Evolutionary conservation across 1,140 invertebrate genomes (phyloP).

Genomic region (Leptoteleia sp.): DNA sequence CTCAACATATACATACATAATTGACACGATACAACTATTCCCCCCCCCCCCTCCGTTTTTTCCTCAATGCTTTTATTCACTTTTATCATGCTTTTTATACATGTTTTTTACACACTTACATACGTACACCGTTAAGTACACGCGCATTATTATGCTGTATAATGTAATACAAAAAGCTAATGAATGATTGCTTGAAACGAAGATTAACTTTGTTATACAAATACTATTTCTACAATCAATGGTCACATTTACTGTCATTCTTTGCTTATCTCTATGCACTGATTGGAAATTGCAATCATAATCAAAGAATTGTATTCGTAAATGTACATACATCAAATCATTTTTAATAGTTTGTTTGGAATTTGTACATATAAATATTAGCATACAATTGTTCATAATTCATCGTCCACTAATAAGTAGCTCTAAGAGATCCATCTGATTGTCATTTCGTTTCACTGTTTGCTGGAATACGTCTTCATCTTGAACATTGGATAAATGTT

Average conservation of each 20-base stretch:
- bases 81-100: slow-evolving; percentile 71
- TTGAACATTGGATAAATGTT: no score
- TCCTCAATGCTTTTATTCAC: slow-evolving; percentile 66
- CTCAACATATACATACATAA: slow-evolving; percentile 6
- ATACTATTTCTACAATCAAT: slow-evolving; percentile 36
- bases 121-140: slow-evolving; percentile 28
- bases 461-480: no score
- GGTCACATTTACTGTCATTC: slow-evolving; percentile 52
- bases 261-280: slow-evolving; percentile 54
- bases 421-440: background rate
- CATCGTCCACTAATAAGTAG: background rate
- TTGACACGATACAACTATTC: slow-evolving; percentile 29
- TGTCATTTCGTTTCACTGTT: slow-evolving; percentile 2
- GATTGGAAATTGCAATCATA: slow-evolving; percentile 42
- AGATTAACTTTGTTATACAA: slow-evolving; percentile 59
- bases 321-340: slow-evolving; percentile 2
- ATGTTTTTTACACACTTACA: slow-evolving; percentile 51
- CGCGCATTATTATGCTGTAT: slow-evolving; percentile 40
- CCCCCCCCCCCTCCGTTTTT: slow-evolving; percentile 64
- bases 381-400: slow-evolving; percentile 6
- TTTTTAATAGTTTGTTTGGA: background rate
- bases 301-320: slow-evolving; percentile 9
- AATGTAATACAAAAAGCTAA: slow-evolving; percentile 66
- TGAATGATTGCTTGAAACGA: slow-evolving; percentile 67
- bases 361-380: slow-evolving; percentile 21